Conservation (phyloP, 2,113 vertebrate species). For the Eptesicus fuscus region DNA sequence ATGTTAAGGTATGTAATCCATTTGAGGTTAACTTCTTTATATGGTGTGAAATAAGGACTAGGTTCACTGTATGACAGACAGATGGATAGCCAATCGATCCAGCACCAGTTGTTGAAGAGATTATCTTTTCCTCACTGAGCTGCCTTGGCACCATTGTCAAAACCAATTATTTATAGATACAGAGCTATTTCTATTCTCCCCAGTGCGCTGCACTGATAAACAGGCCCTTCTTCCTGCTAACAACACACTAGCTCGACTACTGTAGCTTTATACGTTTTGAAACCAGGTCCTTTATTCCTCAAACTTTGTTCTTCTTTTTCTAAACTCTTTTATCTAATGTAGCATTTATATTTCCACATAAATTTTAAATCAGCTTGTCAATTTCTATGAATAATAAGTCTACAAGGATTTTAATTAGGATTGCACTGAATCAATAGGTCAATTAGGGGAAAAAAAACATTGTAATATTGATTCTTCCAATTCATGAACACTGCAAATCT, state of each 20-base stretch:
- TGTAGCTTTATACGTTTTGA: neutral
- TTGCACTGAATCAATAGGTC: neutral
- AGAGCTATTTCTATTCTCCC: neutral
- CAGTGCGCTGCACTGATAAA: neutral
- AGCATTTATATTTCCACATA: constrained; percentile 1
- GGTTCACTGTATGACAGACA: neutral
- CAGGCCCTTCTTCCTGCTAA: neutral
- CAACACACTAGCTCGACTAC: neutral
- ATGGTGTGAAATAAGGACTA: neutral
- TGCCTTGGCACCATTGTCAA: neutral
- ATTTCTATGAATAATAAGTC: constrained; percentile 15
- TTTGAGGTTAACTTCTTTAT: neutral
- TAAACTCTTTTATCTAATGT: neutral
- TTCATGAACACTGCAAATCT: neutral
- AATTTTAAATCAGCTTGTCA: neutral
- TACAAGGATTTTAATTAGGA: constrained; percentile 23
- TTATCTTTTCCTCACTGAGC: neutral
- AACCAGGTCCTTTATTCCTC: neutral
- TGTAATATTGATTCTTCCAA: neutral
- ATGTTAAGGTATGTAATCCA: neutral
- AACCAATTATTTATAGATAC: neutral
- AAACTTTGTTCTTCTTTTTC: neutral
- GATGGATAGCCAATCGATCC: neutral
- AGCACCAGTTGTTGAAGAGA: neutral
- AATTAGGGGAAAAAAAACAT: neutral